phyloP scores from a whole-genome alignment of 2,797 vertebrate genomes.

The Rhinella marina region DNA sequence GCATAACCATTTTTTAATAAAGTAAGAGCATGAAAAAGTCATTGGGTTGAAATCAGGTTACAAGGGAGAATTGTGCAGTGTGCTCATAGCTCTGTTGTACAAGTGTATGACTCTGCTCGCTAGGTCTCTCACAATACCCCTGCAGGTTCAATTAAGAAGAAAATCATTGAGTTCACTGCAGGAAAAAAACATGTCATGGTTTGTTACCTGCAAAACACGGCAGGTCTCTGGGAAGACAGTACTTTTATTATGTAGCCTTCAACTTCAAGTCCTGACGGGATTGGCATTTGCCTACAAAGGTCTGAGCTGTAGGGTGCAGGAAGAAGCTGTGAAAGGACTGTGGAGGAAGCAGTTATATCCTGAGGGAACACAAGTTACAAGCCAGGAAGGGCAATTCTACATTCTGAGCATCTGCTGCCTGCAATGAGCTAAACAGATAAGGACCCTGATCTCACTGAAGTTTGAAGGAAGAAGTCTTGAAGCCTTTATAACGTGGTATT shows the following conservation, averaged over 20 bases:
- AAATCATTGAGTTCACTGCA: slow-evolving; percentile 36
- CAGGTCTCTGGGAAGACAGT: slow-evolving; percentile 48
- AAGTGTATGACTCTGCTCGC: slow-evolving; percentile 16
- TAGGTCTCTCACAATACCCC: slow-evolving; percentile 44
- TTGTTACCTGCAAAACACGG: slow-evolving; percentile 59
- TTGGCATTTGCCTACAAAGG: slow-evolving; percentile 45
- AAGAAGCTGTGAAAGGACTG: slow-evolving; percentile 53
- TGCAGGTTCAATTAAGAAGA: slow-evolving; percentile 45
- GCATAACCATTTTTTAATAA: not conserved
- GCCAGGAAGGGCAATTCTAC: slow-evolving; percentile 32
- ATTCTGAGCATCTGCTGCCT: slow-evolving; percentile 50
- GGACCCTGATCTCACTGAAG: slow-evolving; percentile 10
- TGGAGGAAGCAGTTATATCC: slow-evolving; percentile 44
- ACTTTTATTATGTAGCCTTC: slow-evolving; percentile 34
- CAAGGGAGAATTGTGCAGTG: not conserved
- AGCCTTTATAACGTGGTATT: slow-evolving; percentile 16
- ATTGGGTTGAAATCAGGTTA: slow-evolving; percentile 23
- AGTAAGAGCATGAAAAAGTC: not conserved
- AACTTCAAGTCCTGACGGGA: slow-evolving; percentile 31
- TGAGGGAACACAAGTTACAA: slow-evolving; percentile 43
- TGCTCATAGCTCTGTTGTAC: not conserved
- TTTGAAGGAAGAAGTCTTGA: slow-evolving; percentile 24
- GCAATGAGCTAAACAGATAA: slow-evolving; percentile 29
- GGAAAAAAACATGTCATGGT: slow-evolving; percentile 49
- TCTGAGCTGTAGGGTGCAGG: slow-evolving; percentile 52